phyloP scores from a whole-genome alignment of 2,888 invertebrate species.

The Elaeidobius kamerunicus region DNA sequence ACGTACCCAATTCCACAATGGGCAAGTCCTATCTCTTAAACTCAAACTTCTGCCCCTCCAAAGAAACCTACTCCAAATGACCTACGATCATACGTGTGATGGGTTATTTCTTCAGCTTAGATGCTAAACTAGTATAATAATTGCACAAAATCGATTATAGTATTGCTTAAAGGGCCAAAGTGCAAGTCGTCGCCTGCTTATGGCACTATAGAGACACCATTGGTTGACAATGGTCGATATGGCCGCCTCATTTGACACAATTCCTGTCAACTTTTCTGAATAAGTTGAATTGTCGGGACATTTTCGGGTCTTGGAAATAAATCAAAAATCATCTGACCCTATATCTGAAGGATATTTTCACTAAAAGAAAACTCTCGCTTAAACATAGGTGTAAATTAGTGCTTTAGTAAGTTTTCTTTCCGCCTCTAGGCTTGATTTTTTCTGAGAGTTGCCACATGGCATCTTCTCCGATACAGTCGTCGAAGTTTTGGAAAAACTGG shows the following conservation, averaged over 20 bases:
- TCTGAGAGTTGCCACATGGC: conserved; percentile 99
- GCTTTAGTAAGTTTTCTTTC: conserved; percentile 50
- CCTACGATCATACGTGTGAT: conserved; percentile 6
- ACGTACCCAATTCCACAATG: conserved; percentile 1
- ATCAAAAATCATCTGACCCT: too few relatives aligned
- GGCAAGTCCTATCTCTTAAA: not conserved
- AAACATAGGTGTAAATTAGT: too few relatives aligned
- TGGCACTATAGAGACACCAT: too few relatives aligned
- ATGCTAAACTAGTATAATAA: conserved; percentile 21
- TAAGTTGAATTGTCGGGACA: too few relatives aligned
- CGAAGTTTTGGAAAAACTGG: conserved; percentile 94
- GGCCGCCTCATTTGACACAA: too few relatives aligned
- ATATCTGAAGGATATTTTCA: too few relatives aligned
- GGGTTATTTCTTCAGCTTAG: conserved; percentile 10
- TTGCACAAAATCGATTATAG: conserved; percentile 31
- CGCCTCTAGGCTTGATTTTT: conserved; percentile 87
- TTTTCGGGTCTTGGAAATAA: too few relatives aligned
- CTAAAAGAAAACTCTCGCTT: too few relatives aligned
- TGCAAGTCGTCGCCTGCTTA: too few relatives aligned
- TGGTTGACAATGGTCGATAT: too few relatives aligned
- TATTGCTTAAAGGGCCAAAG: conserved; percentile 26
- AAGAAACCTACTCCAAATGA: too few relatives aligned
- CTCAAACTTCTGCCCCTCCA: not conserved
- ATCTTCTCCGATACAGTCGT: conserved; percentile 93
- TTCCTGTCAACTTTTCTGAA: too few relatives aligned